Conservation (phyloP, 2,797 vertebrate genomes). For the Pangasius macronema region DNA sequence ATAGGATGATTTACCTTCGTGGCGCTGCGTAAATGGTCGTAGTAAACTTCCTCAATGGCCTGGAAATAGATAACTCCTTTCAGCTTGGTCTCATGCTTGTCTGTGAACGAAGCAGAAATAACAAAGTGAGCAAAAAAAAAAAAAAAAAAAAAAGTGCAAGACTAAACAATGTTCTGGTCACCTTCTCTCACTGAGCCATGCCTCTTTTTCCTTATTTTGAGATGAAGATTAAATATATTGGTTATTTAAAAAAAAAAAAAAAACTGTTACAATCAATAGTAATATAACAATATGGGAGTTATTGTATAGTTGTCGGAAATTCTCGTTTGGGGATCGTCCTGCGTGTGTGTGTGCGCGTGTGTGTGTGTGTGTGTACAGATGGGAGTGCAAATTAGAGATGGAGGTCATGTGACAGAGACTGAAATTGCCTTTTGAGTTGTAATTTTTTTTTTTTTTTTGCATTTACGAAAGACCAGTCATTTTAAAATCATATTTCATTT, state of each 20-base stretch:
- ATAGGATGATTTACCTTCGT: constrained; percentile 81
- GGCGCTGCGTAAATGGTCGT: constrained; percentile 94
- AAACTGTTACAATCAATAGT: background rate
- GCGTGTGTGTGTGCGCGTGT: background rate
- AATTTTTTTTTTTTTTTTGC: background rate
- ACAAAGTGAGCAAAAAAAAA: background rate
- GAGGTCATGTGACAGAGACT: constrained; percentile 3
- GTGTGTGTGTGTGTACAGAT: background rate
- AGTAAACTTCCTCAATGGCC: constrained; percentile 96
- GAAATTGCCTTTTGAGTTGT: background rate
- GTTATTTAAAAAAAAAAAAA: background rate
- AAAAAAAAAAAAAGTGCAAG: background rate
- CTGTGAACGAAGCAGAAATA: constrained; percentile 61
- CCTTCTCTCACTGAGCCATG: background rate
- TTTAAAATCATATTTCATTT: background rate
- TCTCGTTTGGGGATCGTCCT: background rate
- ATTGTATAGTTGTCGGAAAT: background rate
- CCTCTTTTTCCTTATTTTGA: background rate
- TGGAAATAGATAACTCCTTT: constrained; percentile 98
- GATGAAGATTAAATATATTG: background rate
- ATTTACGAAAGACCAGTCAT: background rate
- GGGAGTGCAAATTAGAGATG: background rate
- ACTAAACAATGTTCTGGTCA: background rate
- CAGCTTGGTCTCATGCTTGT: constrained; percentile 94
- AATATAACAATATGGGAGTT: background rate